These are phyloP conservation scores for Brienomyrus brachyistius DNA, from an alignment of 2,113 vertebrate genomes.

Conservation along the genomic window DNA sequence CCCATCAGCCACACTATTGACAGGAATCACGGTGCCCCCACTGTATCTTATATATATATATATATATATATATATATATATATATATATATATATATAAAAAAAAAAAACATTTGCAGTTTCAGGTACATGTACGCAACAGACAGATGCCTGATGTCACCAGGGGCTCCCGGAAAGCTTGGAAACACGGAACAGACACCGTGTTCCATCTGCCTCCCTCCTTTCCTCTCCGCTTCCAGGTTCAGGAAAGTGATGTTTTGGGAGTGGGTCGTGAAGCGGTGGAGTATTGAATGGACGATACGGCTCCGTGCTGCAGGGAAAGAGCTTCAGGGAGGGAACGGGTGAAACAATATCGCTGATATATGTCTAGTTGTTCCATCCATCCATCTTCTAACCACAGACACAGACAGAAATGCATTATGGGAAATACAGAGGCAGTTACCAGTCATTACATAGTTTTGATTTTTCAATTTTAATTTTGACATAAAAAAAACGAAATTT, in stretches of 20 bases:
- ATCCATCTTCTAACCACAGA: neutral
- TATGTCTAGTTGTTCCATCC: neutral
- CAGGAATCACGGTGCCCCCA: neutral
- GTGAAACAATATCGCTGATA: neutral
- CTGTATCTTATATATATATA: neutral
- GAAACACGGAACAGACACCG: conserved; percentile 13
- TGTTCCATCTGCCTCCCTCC: too few species aligned
- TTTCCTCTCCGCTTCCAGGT: neutral
- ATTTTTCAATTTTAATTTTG: neutral
- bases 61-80: neutral
- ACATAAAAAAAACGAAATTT: neutral
- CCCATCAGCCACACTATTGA: neutral
- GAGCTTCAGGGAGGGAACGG: neutral
- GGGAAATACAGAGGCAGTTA: neutral
- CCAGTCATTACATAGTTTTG: neutral
- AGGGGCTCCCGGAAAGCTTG: neutral
- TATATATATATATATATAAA: neutral
- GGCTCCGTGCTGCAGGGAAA: neutral
- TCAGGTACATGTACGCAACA: conserved; percentile 35
- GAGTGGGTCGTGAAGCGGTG: neutral
- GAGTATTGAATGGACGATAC: neutral
- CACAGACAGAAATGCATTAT: neutral
- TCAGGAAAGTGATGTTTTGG: neutral
- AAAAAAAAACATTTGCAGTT: conserved; percentile 42
- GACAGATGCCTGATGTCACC: conserved; percentile 20